Evolutionary conservation across 1,140 invertebrate species (phyloP), one percentile per base, ranked within the genome.

Genomic region (Carcinoscorpius rotundicauda): DNA sequence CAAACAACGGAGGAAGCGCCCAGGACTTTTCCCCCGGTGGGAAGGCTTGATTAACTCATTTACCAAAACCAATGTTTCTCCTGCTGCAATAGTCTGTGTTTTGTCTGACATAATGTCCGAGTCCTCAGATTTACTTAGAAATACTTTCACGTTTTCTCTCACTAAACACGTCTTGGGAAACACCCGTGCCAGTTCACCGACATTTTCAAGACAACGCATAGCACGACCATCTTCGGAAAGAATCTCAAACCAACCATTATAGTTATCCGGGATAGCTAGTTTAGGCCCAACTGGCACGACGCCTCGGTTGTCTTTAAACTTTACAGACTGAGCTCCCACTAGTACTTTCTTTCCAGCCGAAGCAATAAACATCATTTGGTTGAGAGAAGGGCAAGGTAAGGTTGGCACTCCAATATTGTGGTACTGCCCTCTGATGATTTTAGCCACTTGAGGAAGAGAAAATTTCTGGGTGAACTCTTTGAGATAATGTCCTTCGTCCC

Each of bases 161-260:
- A 96, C 90, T 58, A 94, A 78, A 69, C 87, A 90, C 4, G 85
- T 86, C 51, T 87, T 86, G 1, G 92, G 84, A 68, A 84, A 85
- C 57, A 87, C 81, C 65, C 87, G 82, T 3, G 88, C 82, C 62
- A 97, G 75, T 76, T 93, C 90, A 53, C 82, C 80, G 1, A 96
- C 91, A 66, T 85, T 89, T 74, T 93, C 90, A 71, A 96, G 91
- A 69, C 91, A 91, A 61, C 89, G 81, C 3, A 92, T 89, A n/a
- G 90, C 87, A 69, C 88, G 81, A 0, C 92, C 93, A 74, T 96
- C 92, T 77, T 97, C 92, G 74, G 90, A 94, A 49, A 96, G 79
- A 52, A 96, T 83, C 78, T 97, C 93, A 76, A 96, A 96, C 78
- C 90, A 96, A 5, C 93, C 93, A n/a, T 86, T 82, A 75, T 93